Percentiles rank a stretch among this genome's conserved stretches.
phyloP scores from a whole-genome alignment of 2,113 vertebrate genomes.

The Lipophrys pholis region DNA sequence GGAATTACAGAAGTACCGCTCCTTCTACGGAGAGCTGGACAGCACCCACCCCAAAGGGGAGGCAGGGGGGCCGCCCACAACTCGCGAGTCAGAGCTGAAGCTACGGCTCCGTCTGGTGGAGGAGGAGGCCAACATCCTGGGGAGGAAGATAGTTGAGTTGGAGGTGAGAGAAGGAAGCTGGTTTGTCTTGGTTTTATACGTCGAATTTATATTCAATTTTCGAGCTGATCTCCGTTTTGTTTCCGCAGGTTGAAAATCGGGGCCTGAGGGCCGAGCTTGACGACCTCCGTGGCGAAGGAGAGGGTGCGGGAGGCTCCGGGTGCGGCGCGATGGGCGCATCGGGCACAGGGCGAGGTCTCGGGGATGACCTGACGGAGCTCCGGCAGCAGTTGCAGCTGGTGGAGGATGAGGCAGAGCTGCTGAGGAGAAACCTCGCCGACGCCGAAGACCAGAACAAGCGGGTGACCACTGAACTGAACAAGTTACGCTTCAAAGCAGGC shows the following conservation, averaged over 20 bases:
- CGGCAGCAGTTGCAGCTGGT: constrained; percentile 96
- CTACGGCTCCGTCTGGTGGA: constrained; percentile 94
- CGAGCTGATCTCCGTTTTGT: neutral
- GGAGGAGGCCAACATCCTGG: constrained; percentile 97
- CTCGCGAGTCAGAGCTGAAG: constrained; percentile 95
- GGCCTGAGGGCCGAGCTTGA: constrained; percentile 95
- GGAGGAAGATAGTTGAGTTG: constrained; percentile 96
- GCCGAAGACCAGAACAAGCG: constrained; percentile 95
- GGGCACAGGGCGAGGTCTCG: constrained; percentile 87
- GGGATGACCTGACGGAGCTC: constrained; percentile 92
- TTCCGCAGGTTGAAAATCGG: constrained; percentile 88
- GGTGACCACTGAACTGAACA: constrained; percentile 92
- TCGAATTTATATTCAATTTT: neutral
- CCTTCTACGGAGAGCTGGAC: constrained; percentile 96
- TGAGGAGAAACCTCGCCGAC: constrained; percentile 93
- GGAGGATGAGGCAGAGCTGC: constrained; percentile 95
- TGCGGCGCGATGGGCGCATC: constrained; percentile 77
- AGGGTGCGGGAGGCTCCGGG: constrained; percentile 81
- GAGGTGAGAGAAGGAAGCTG: constrained; percentile 77
- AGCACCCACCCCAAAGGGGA: constrained; percentile 95
- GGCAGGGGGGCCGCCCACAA: constrained; percentile 94
- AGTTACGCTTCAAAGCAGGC: constrained; percentile 92
- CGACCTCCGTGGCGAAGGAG: constrained; percentile 91
- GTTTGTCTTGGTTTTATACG: neutral
- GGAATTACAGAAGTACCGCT: constrained; percentile 95